A percentile compares a stretch with the other conserved stretches of the same genome.
phyloP scores from a whole-genome alignment of 1,140 invertebrate species.

The Coenobita brevimanus region DNA sequence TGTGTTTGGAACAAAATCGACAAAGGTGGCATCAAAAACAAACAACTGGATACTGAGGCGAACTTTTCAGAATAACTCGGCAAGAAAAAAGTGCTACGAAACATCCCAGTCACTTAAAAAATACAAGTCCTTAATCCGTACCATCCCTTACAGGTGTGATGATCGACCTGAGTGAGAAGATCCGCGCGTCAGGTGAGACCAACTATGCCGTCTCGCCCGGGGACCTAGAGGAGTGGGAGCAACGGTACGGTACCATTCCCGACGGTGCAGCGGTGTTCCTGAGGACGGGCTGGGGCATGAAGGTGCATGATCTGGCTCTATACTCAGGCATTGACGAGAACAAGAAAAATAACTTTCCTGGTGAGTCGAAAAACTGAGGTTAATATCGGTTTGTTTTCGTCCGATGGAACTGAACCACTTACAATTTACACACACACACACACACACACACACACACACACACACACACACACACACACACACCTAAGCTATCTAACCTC shows the following conservation, averaged over 20 bases:
- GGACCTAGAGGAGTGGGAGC: slow-evolving; percentile 37
- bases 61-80: neutral
- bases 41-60: too few species aligned
- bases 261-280: slow-evolving; percentile 25
- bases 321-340: slow-evolving; percentile 34
- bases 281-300: slow-evolving; percentile 31
- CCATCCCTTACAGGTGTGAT: slow-evolving; percentile 9
- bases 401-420: too few species aligned
- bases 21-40: too few species aligned
- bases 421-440: neutral
- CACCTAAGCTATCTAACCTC: neutral
- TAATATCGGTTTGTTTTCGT: neutral
- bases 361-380: neutral
- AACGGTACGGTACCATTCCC: slow-evolving; percentile 12
- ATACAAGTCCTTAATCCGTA: too few species aligned
- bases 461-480: neutral
- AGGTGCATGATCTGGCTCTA: neutral
- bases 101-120: neutral
- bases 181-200: neutral
- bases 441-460: neutral
- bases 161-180: slow-evolving; percentile 17
- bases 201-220: slow-evolving; percentile 16
- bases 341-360: slow-evolving; percentile 33
- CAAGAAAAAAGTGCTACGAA: neutral
- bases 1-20: too few species aligned